A percentile compares a stretch with the other conserved stretches of the same genome.
These are phyloP conservation scores for Sapayoa aenigma DNA, from an alignment of 2,113 vertebrate genomes.

Conservation along the genomic window DNA sequence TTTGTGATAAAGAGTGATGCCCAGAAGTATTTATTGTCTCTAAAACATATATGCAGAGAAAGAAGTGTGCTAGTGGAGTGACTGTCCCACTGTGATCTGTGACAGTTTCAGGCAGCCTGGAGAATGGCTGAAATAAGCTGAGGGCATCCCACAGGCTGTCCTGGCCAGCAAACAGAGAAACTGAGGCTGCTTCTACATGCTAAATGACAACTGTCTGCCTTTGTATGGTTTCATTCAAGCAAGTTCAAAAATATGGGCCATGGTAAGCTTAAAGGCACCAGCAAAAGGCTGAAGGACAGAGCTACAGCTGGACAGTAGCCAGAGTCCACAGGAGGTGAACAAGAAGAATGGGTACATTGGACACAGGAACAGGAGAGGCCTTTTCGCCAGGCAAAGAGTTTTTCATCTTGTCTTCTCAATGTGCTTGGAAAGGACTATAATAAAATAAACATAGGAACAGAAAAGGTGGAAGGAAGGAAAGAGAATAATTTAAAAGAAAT, in stretches of 20 bases:
- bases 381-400: not conserved
- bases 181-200: accelerated
- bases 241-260: not conserved
- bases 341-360: not conserved
- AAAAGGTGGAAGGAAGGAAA: not conserved
- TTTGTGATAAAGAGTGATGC: not conserved
- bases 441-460: not conserved
- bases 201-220: not conserved
- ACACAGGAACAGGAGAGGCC: not conserved
- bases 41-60: not conserved
- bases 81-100: not conserved
- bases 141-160: not conserved
- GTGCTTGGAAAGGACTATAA: not conserved
- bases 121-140: not conserved
- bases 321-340: not conserved
- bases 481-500: not conserved
- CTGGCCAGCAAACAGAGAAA: not conserved
- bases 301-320: not conserved
- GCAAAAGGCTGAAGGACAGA: not conserved
- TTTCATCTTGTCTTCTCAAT: not conserved
- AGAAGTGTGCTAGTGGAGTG: not conserved
- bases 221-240: not conserved
- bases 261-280: not conserved
- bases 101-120: not conserved
- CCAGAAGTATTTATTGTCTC: not conserved